Evolutionary conservation across 2,113 vertebrate species (phyloP).

Genomic region (Chlorodrepanis virens): DNA sequence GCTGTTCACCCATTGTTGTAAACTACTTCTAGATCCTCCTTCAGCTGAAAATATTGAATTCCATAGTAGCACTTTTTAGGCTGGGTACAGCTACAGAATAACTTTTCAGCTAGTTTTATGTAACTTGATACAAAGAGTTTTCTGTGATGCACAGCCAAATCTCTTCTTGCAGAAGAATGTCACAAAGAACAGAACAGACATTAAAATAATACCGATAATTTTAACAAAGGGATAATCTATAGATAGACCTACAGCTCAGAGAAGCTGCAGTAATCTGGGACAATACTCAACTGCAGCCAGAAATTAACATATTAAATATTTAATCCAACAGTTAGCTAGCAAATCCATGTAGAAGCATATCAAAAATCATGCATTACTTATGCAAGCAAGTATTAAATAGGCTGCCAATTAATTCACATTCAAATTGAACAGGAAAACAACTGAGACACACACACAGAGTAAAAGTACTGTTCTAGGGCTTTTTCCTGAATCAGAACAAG

Average conservation of each 20-base stretch:
- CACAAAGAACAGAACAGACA: not conserved
- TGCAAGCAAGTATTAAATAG: not conserved
- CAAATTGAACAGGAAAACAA: not conserved
- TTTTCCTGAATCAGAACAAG: not conserved
- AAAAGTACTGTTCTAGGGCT: not conserved
- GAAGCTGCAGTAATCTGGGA: not conserved
- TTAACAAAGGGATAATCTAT: not conserved
- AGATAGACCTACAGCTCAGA: not conserved
- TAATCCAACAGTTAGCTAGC: not conserved
- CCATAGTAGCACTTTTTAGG: not conserved
- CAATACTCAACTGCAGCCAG: not conserved
- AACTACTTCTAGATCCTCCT: not conserved
- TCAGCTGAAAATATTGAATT: not conserved
- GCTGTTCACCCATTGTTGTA: not conserved
- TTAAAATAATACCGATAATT: not conserved
- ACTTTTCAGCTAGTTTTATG: not conserved
- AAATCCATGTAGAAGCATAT: not conserved
- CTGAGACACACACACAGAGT: not conserved
- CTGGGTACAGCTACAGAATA: not conserved
- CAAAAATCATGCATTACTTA: not conserved
- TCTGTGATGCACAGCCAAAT: not conserved
- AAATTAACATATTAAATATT: not conserved
- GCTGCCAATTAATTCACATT: not conserved
- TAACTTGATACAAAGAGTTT: not conserved
- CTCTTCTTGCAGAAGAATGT: not conserved